Conservation (phyloP, 2,888 invertebrate genomes). For the Meliscaeva auricollis region DNA sequence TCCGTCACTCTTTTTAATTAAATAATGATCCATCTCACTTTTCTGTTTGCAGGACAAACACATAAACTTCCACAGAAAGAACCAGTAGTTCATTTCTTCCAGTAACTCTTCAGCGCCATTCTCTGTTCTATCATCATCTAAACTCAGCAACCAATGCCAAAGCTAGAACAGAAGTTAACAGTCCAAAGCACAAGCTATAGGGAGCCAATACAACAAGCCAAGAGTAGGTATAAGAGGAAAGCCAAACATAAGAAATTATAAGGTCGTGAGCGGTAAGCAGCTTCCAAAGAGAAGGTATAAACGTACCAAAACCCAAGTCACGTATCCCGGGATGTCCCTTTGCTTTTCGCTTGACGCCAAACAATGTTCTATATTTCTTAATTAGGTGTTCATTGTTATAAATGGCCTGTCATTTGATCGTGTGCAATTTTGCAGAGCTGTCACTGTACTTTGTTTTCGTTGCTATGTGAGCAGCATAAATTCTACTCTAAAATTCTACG, state of each 20-base stretch:
- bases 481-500: slow-evolving; percentile 70
- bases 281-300: slow-evolving; percentile 8
- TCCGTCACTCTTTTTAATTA: slow-evolving; percentile 61
- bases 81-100: slow-evolving; percentile 29
- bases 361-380: slow-evolving; percentile 76
- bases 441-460: slow-evolving; percentile 74
- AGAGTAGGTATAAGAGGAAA: slow-evolving; percentile 28
- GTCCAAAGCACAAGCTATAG: slow-evolving; percentile 71
- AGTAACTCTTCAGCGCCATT: slow-evolving; percentile 36
- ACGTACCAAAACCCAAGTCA: slow-evolving; percentile 70
- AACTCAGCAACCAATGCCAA: slow-evolving; percentile 50
- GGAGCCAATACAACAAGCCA: slow-evolving; percentile 57
- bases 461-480: slow-evolving; percentile 74
- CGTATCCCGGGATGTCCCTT: slow-evolving; percentile 73
- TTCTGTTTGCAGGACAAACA: slow-evolving; percentile 62
- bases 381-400: slow-evolving; percentile 76
- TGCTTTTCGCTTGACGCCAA: slow-evolving; percentile 72
- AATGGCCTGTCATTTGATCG: slow-evolving; percentile 75
- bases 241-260: slow-evolving; percentile 68
- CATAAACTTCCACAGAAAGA: slow-evolving; percentile 15
- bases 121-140: slow-evolving; percentile 25
- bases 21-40: slow-evolving; percentile 70
- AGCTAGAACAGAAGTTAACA: slow-evolving; percentile 40
- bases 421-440: slow-evolving; percentile 75
- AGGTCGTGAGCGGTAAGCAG: slow-evolving; percentile 62